Conservation (phyloP, 2,797 vertebrate genomes). For the Chaetodon trifasciatus region DNA sequence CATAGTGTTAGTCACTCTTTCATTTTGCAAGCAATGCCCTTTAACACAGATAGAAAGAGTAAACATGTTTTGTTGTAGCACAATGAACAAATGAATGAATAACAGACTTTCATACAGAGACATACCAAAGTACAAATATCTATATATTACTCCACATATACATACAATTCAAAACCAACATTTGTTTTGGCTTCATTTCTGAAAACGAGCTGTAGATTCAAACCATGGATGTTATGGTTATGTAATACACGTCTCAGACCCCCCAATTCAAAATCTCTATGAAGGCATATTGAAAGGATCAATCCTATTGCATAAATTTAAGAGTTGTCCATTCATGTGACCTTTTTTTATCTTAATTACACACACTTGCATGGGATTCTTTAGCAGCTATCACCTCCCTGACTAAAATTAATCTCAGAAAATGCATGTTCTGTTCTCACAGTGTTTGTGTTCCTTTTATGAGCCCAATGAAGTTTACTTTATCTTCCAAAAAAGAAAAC, state of each 20-base stretch:
- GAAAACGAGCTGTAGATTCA: too few species aligned
- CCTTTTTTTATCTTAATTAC: not conserved
- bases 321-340: not conserved
- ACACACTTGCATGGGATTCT: not conserved
- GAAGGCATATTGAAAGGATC: not conserved
- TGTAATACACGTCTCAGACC: not conserved
- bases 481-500: slow-evolving; percentile 68
- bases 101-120: not conserved
- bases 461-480: slow-evolving; percentile 38
- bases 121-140: not conserved
- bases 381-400: not conserved
- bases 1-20: slow-evolving; percentile 61
- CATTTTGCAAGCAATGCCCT: slow-evolving; percentile 50
- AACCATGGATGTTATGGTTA: not conserved
- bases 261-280: too few species aligned
- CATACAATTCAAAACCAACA: not conserved
- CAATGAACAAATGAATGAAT: not conserved
- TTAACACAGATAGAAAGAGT: slow-evolving; percentile 58
- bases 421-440: not conserved
- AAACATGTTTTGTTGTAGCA: slow-evolving; percentile 67
- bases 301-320: not conserved
- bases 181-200: too few species aligned
- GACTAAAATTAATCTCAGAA: not conserved
- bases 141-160: not conserved
- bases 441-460: slow-evolving; percentile 36